These are phyloP conservation scores for Sminthurinus aureus DNA, from an alignment of 2,888 invertebrate genomes.

Conservation along the genomic window DNA sequence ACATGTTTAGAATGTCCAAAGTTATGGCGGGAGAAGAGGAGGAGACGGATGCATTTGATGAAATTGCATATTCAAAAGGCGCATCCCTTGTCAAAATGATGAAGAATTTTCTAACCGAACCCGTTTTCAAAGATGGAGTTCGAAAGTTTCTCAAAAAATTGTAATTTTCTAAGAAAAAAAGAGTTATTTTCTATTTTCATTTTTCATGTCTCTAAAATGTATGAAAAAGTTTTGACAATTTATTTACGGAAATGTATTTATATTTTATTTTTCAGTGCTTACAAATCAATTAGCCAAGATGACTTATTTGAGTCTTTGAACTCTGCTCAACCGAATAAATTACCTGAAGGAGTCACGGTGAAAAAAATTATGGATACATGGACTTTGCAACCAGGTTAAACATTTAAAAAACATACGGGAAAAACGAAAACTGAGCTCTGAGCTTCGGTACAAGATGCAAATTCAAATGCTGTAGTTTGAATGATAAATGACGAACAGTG, in stretches of 20 bases:
- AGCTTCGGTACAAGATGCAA: too few relatives aligned
- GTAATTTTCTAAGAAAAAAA: too few relatives aligned
- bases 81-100: constrained; percentile 10
- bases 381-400: constrained; percentile 17
- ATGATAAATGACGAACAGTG: too few relatives aligned
- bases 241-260: not conserved
- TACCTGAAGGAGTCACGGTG: constrained; percentile 8
- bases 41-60: constrained; percentile 20
- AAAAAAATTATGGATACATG: constrained; percentile 28
- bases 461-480: too few relatives aligned
- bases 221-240: not conserved
- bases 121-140: constrained; percentile 16
- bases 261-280: constrained; percentile 12
- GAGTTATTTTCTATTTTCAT: not conserved
- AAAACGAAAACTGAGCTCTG: too few relatives aligned
- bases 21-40: not conserved
- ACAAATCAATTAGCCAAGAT: constrained; percentile 13
- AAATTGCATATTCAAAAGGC: constrained; percentile 22
- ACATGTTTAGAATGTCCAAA: not conserved
- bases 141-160: constrained; percentile 17
- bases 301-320: constrained; percentile 13
- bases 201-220: not conserved
- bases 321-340: not conserved
- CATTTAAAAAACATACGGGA: too few relatives aligned
- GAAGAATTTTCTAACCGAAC: constrained; percentile 16